Conservation (phyloP, 2,113 vertebrate species). For the Solea solea region DNA sequence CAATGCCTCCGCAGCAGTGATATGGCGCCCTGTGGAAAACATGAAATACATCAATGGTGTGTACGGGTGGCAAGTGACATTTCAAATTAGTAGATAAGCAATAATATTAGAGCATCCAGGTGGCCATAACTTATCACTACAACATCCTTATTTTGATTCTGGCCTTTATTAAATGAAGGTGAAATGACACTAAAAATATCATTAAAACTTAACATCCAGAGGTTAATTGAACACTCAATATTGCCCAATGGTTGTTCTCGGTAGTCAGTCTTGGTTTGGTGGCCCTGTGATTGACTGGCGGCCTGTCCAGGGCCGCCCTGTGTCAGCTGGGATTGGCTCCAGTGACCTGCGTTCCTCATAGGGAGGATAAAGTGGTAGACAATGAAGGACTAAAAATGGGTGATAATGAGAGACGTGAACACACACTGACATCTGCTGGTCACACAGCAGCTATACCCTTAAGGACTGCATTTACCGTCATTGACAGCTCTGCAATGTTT, state of each 20-base stretch:
- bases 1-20: constrained; percentile 87
- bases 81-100: not conserved
- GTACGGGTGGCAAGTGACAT: constrained; percentile 3
- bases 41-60: constrained; percentile 41
- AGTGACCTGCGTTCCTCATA: too few relatives aligned
- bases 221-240: too few relatives aligned
- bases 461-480: not conserved
- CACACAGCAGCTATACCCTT: not conserved
- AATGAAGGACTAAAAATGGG: not conserved
- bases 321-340: too few relatives aligned
- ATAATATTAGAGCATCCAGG: not conserved
- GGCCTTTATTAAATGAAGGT: constrained; percentile 3
- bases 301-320: too few relatives aligned
- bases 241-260: too few relatives aligned
- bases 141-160: not conserved
- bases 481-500: not conserved
- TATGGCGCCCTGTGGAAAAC: constrained; percentile 82
- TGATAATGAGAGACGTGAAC: constrained; percentile 1
- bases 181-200: not conserved
- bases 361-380: not conserved
- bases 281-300: too few relatives aligned
- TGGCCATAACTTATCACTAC: not conserved
- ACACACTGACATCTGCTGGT: constrained; percentile 71
- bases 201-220: not conserved
- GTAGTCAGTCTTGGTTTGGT: too few relatives aligned